Evolutionary conservation across 2,888 invertebrate genomes (phyloP).

Genomic region (Melipona bicolor): DNA sequence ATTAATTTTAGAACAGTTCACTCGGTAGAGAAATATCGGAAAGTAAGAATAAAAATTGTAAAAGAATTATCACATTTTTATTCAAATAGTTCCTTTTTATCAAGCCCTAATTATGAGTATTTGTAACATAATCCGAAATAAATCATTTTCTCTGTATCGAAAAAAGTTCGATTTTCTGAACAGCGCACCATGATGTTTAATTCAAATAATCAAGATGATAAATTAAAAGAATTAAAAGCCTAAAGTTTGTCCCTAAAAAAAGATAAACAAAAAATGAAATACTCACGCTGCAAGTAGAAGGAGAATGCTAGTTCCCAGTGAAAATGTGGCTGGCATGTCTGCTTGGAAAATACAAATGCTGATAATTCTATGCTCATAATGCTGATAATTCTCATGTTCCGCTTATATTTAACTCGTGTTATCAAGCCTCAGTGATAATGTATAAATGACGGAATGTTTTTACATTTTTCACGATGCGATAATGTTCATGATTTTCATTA

Average conservation of each 20-base stretch:
- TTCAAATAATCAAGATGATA: too few relatives aligned
- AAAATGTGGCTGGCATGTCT: conserved; percentile 2
- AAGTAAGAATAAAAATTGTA: background rate
- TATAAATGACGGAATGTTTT: background rate
- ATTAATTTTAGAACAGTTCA: background rate
- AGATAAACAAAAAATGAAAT: background rate
- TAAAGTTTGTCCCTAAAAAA: background rate
- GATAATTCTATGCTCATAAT: background rate
- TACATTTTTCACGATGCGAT: background rate
- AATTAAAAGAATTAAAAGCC: background rate
- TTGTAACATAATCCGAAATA: too few relatives aligned
- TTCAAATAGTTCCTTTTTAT: background rate
- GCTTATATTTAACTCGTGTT: conserved; percentile 3
- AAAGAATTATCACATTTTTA: background rate
- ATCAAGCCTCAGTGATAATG: background rate
- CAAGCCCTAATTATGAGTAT: too few relatives aligned
- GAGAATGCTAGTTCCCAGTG: background rate
- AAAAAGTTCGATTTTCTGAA: too few relatives aligned
- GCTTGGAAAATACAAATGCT: background rate
- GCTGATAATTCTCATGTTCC: background rate
- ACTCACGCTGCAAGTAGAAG: conserved; percentile 35
- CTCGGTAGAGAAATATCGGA: background rate
- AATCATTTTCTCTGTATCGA: too few relatives aligned
- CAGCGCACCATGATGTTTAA: too few relatives aligned
- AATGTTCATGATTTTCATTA: background rate